These are phyloP conservation scores for Cetoscarus ocellatus DNA, from an alignment of 2,797 vertebrate genomes.

Conservation along the genomic window DNA sequence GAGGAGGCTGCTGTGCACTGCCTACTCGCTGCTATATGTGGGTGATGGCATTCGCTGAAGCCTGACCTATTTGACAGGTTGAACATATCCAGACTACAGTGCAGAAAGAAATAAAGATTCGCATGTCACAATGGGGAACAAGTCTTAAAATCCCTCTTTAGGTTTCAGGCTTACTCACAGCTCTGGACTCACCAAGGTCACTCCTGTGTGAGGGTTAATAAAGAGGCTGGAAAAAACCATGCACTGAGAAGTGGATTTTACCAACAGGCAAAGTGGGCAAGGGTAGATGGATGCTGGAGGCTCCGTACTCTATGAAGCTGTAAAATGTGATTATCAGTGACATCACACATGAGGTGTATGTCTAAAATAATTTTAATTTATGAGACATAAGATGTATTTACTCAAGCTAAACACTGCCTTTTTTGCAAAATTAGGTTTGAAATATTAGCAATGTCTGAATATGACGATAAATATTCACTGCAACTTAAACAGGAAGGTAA, in stretches of 20 bases:
- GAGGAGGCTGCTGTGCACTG: conserved; percentile 34
- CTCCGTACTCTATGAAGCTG: too few relatives aligned
- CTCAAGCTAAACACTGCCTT: too few relatives aligned
- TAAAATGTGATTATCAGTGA: too few relatives aligned
- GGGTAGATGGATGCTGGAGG: too few relatives aligned
- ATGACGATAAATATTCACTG: too few relatives aligned
- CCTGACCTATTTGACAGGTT: conserved; percentile 44
- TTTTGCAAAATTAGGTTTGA: too few relatives aligned
- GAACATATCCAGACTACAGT: conserved; percentile 27
- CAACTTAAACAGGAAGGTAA: too few relatives aligned
- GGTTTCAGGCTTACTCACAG: not conserved
- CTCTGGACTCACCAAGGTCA: conserved; percentile 19
- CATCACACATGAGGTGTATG: too few relatives aligned
- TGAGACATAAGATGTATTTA: too few relatives aligned
- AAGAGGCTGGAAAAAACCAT: not conserved
- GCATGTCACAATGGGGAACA: not conserved
- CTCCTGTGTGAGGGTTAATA: not conserved
- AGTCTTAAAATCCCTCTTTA: conserved; percentile 2
- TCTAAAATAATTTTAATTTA: too few relatives aligned
- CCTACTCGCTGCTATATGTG: conserved; percentile 43
- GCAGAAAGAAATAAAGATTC: conserved; percentile 3
- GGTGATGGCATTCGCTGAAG: conserved; percentile 53
- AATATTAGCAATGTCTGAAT: too few relatives aligned
- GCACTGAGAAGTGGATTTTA: not conserved
- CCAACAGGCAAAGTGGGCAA: too few relatives aligned